Evolutionary conservation across 2,113 vertebrate genomes (phyloP).

Genomic region (Sapayoa aenigma): DNA sequence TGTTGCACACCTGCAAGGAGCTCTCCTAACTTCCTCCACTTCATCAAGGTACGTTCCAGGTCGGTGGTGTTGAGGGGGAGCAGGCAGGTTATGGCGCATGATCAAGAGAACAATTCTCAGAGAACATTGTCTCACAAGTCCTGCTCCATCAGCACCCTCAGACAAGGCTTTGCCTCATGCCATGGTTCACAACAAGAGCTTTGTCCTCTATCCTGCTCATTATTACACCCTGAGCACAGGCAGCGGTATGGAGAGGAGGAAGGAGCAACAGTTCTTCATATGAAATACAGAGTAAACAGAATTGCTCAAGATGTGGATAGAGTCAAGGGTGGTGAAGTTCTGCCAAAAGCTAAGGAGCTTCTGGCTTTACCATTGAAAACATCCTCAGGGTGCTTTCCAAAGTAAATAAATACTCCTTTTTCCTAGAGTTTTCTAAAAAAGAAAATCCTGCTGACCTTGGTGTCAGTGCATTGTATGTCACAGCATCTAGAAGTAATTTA

Average conservation of each 20-base stretch:
- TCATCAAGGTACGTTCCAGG: accelerated
- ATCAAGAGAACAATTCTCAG: not conserved
- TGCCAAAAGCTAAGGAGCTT: not conserved
- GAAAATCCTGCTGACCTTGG: not conserved
- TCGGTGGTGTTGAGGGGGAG: not conserved
- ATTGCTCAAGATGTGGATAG: not conserved
- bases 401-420: not conserved
- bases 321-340: not conserved
- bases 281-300: not conserved
- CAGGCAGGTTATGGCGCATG: not conserved
- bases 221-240: not conserved
- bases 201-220: not conserved
- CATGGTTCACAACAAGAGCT: not conserved
- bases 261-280: not conserved
- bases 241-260: not conserved
- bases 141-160: not conserved
- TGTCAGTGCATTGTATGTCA: not conserved
- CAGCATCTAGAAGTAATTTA: not conserved
- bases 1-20: not conserved
- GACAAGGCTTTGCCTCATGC: not conserved
- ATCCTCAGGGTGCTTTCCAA: not conserved
- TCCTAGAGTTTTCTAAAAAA: not conserved
- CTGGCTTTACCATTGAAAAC: not conserved
- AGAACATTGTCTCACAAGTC: not conserved
- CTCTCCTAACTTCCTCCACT: not conserved